Conservation (phyloP, 1,140 invertebrate genomes). For the honey bee (Apis mellifera) region DNA sequence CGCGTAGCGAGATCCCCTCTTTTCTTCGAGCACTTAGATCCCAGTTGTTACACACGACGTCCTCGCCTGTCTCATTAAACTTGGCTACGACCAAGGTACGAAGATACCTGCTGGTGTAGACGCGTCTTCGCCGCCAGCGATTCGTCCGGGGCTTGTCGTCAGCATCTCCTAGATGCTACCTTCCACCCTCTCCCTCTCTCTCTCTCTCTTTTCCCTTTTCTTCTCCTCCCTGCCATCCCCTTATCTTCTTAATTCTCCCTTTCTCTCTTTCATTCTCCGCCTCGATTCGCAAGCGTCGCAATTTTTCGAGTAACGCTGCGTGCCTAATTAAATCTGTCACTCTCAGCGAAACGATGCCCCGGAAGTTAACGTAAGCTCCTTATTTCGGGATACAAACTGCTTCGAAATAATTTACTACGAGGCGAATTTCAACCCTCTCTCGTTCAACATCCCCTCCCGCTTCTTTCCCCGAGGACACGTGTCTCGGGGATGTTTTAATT, state of each 20-base stretch:
- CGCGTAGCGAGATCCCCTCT: slow-evolving; percentile 39
- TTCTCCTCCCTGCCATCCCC: too few species aligned
- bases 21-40: slow-evolving; percentile 43
- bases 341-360: slow-evolving; percentile 31
- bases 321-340: slow-evolving; percentile 64
- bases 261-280: too few species aligned
- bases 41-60: slow-evolving; percentile 50
- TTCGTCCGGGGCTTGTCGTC: slow-evolving; percentile 19
- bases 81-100: slow-evolving; percentile 19
- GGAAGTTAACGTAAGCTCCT: slow-evolving; percentile 55
- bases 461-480: not conserved
- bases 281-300: slow-evolving; percentile 48
- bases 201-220: not conserved
- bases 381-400: slow-evolving; percentile 33
- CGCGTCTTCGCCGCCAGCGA: slow-evolving; percentile 8
- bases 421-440: not conserved
- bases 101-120: slow-evolving; percentile 19
- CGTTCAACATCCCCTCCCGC: too few species aligned
- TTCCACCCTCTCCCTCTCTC: slow-evolving; percentile 18
- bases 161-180: slow-evolving; percentile 17
- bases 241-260: too few species aligned
- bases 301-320: slow-evolving; percentile 64
- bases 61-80: slow-evolving; percentile 59
- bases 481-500: not conserved
- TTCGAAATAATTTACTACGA: slow-evolving; percentile 36